Base-by-base conservation (phyloP, 2,113 vertebrate species). In the Acrocephalus arundinaceus region DNA sequence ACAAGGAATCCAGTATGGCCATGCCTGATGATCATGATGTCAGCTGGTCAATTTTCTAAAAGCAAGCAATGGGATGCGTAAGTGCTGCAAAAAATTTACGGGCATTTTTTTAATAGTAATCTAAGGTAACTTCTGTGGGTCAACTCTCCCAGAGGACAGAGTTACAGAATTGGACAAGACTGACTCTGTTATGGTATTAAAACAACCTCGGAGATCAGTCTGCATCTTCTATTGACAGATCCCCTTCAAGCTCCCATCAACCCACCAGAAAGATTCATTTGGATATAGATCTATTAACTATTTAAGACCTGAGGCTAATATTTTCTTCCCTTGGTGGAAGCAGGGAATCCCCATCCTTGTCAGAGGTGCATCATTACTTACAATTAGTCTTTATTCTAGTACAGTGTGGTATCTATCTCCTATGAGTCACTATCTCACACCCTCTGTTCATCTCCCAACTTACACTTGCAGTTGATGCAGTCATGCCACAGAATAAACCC, bases 11-110 rank as follows among this genome's bases (percentile, higher is more conserved):
- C 21, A 37, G 30, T 16, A 41, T 5, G 19, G 31, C 65, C 79
- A 9, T 0, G 3, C 17, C 37, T 0, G 0, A 33, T 2, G 1
- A 35, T 43, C 37, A 43, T 1, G 0, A 5, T 9, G 15, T 48
- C 43, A 39, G 33, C 25, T 25, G 27, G 24, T n/a, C 70, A 49
- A 3, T 54, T 43, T 70, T 68, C 46, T 85, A 43, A 55, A 78
- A 81, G 41, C 43, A 76, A 79, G 33, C 31, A 89, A 46, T 0
- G 0, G 43, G 21, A 74, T 48, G 27, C 1, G 0, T 10, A 84
- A 72, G 24, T 4, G 3, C 7, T 74, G 24, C 39, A 58, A 71
- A 49, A 54, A 23, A 73, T 9, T 22, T 2, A 48, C 0, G 2
- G 8, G 15, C 21, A 21, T 55, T 88, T 91, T 75, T 74, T 6